These are phyloP conservation scores for Poecile montanus DNA, from an alignment of 2,797 vertebrate species.

Conservation along the genomic window DNA sequence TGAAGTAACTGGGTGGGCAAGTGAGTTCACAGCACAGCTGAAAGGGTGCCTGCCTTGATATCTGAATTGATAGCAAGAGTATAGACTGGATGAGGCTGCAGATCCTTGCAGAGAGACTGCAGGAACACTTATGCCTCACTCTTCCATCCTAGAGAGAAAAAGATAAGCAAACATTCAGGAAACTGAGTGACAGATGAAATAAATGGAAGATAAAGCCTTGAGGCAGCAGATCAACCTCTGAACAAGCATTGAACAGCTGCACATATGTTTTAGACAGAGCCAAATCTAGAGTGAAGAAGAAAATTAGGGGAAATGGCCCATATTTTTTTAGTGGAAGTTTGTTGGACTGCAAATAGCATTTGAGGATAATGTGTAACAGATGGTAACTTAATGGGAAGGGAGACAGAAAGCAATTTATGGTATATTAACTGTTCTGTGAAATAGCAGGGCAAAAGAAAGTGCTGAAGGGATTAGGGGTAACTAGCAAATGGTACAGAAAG, in stretches of 20 bases:
- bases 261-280: neutral
- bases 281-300: neutral
- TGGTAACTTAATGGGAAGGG: conserved; percentile 22
- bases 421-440: neutral
- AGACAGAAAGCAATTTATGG: neutral
- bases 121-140: neutral
- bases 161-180: neutral
- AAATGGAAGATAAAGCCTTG: neutral
- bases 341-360: conserved; percentile 19
- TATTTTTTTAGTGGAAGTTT: conserved; percentile 34
- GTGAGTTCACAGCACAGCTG: neutral
- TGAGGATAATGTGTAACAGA: conserved; percentile 32
- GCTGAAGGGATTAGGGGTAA: neutral
- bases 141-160: neutral
- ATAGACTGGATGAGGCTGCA: neutral
- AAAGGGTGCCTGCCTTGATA: neutral
- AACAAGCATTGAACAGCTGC: neutral
- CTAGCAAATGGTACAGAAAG: neutral
- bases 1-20: neutral
- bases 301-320: conserved; percentile 4
- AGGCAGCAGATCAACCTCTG: neutral
- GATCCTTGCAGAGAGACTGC: neutral
- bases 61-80: neutral
- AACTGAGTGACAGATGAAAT: neutral
- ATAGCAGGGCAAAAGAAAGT: neutral